phyloP scores from a whole-genome alignment of 2,888 invertebrate genomes.

The Xestia c-nigrum region DNA sequence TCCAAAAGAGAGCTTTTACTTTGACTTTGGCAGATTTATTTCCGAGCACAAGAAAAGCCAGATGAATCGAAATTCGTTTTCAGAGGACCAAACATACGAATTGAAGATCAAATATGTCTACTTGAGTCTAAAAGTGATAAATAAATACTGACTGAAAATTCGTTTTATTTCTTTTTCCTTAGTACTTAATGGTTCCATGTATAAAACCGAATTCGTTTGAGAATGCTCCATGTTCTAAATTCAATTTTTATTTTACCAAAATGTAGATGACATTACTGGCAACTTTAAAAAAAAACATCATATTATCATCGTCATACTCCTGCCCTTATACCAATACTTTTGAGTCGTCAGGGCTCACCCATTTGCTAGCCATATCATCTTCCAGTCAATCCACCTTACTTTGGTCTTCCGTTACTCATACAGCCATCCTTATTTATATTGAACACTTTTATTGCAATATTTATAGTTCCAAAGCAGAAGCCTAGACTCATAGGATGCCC shows the following conservation, averaged over 20 bases:
- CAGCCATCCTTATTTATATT: background rate
- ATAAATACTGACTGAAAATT: background rate
- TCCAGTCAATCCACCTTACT: background rate
- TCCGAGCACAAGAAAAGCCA: background rate
- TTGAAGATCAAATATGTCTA: background rate
- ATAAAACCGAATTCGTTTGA: background rate
- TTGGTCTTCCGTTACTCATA: background rate
- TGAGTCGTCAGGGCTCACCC: background rate
- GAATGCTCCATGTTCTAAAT: background rate
- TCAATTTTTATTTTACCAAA: background rate
- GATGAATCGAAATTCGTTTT: background rate
- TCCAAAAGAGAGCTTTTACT: background rate
- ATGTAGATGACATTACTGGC: no score
- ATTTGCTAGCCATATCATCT: background rate
- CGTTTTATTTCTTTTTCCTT: background rate
- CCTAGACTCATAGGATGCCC: no score
- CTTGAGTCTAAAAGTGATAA: background rate
- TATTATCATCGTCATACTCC: background rate
- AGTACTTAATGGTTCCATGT: background rate
- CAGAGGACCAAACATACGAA: background rate
- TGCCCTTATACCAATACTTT: background rate
- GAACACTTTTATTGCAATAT: background rate
- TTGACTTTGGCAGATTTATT: slow-evolving; percentile 8
- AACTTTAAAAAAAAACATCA: no score
- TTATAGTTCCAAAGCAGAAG: no score